Percentiles rank a stretch among this genome's conserved stretches.
These are phyloP conservation scores for Eulemur albifrons DNA, from an alignment of 2,797 vertebrate species.

Conservation along the genomic window DNA sequence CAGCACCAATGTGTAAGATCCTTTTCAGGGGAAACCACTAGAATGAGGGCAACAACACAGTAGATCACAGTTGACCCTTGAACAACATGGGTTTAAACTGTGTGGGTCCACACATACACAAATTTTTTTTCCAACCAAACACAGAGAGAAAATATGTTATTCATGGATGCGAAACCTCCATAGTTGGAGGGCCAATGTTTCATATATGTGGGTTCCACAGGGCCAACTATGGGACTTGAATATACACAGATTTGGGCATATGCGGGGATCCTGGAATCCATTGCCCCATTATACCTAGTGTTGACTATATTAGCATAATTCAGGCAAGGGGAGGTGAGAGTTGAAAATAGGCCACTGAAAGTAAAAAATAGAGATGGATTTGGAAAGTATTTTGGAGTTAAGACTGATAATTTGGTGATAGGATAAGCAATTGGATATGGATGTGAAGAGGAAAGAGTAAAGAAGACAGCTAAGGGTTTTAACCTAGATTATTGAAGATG, in stretches of 20 bases:
- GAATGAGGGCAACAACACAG: neutral
- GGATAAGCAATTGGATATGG: neutral
- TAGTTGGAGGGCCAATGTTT: neutral
- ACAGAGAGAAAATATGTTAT: neutral
- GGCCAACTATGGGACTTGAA: neutral
- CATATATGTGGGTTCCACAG: neutral
- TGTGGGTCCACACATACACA: neutral
- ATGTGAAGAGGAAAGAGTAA: neutral
- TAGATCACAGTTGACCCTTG: neutral
- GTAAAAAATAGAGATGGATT: neutral
- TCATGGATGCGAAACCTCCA: neutral
- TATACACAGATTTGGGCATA: neutral
- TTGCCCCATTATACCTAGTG: neutral
- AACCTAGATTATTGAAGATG: neutral
- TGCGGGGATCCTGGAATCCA: neutral
- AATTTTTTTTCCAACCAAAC: neutral
- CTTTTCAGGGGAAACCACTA: neutral
- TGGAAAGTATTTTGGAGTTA: slow-evolving; percentile 22
- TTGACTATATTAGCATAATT: neutral
- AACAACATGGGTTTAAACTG: neutral
- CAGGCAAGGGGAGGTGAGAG: neutral
- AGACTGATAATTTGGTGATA: neutral
- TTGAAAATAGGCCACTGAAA: slow-evolving; percentile 27
- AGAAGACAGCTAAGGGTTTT: neutral
- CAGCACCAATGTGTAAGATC: neutral